A percentile compares a stretch with the other conserved stretches of the same genome.
phyloP scores from a whole-genome alignment of 2,888 invertebrate species.

The Herminia tarsipennalis region DNA sequence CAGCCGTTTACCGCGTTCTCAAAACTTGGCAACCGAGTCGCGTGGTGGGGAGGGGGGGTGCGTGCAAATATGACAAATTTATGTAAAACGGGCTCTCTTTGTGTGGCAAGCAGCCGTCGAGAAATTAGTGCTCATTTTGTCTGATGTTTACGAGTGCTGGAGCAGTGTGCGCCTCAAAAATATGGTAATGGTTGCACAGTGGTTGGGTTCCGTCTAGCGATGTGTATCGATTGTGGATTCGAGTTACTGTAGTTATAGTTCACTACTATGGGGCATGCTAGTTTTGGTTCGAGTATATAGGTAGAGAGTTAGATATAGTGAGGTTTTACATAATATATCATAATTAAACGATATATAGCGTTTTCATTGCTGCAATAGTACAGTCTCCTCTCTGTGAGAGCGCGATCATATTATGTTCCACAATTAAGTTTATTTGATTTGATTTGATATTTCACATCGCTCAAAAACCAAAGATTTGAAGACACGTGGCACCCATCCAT shows the following conservation, averaged over 20 bases:
- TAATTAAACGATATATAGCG: no score
- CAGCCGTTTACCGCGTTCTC: conserved; percentile 51
- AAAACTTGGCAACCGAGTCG: conserved; percentile 64
- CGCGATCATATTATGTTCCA: no score
- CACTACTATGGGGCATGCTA: background rate
- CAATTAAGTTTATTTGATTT: no score
- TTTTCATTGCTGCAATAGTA: no score
- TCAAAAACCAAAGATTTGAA: no score
- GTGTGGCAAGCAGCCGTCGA: conserved; percentile 56
- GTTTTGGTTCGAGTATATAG: background rate
- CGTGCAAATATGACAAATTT: conserved; percentile 84
- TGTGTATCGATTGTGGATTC: conserved; percentile 58
- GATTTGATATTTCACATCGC: no score
- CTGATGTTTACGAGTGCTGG: conserved; percentile 74
- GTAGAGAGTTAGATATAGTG: no score
- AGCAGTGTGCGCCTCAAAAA: conserved; percentile 66
- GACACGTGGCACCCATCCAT: no score
- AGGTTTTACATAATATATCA: no score
- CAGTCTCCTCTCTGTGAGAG: no score
- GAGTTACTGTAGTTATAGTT: conserved; percentile 30
- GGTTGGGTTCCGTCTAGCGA: conserved; percentile 53
- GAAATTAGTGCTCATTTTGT: conserved; percentile 81
- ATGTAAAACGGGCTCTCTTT: conserved; percentile 74
- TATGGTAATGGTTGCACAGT: conserved; percentile 68
- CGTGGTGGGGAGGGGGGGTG: conserved; percentile 61